Base-by-base conservation (phyloP, 2,888 invertebrate genomes). In the Pogonocherus hispidulus region DNA sequence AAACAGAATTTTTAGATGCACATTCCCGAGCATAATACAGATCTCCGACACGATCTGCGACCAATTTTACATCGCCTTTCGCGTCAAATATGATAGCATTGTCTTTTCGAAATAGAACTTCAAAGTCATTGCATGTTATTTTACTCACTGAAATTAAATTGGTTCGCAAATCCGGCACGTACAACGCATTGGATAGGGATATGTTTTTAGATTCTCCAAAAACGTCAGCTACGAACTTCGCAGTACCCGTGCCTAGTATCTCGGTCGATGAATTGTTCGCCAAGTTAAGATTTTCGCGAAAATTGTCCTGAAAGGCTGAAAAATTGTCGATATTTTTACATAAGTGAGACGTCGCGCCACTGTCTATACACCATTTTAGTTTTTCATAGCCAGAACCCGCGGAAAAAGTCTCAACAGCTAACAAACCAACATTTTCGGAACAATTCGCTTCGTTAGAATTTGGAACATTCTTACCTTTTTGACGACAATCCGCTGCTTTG, bases 121-220 rank as follows among this genome's bases (percentile, higher is more conserved):
- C 60, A 14, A 64, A 65, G n/a, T 44, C 27, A 2, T 66, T 66
- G 8, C 67, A 32, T 3, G 67, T 67, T 6, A 70, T 70, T 66
- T 70, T 70, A 1, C 59, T 52, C 1, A 70, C 65, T 9, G 68
- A 72, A 9, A 70, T 35, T 9, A 72, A 52, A 22, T 72, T 66
- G 1, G 59, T 70, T 2, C 66, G 63, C 44, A 72, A 51, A 18
- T 72, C 54, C 19, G 70, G 68, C 9, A 70, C 55, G 20, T 64
- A 62, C 16, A 44, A 44, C 6, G 18, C 44, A n/a, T 44, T 44
- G 6, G 14, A 18, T 14, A 44, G 18, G 6, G 44, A 18, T 14
- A 44, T 44, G 44, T 54, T 22, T 37, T 63, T 54, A 4, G 19
- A 27, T 63, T 63, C 54, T 22, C 19, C 54, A 18, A 54, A 54